Percentiles rank a stretch among this genome's conserved stretches.
Evolutionary conservation across 2,888 invertebrate genomes (phyloP).

Genomic region (Hypercompe scribonia): DNA sequence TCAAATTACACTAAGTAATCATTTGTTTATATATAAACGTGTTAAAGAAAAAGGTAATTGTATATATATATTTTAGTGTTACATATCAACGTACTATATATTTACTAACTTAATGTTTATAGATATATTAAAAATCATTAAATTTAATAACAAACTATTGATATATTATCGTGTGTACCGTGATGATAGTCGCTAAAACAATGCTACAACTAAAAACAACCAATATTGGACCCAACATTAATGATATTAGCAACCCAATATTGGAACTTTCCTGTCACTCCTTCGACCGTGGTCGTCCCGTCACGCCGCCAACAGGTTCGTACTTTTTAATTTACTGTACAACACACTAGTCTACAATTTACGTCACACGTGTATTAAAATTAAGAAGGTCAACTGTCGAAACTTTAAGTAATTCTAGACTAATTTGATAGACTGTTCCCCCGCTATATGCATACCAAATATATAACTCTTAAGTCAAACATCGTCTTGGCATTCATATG

Average conservation of each 20-base stretch:
- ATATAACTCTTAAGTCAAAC: background rate
- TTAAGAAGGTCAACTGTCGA: constrained; percentile 24
- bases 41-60: background rate
- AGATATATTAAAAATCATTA: background rate
- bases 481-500: background rate
- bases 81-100: background rate
- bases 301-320: constrained; percentile 73
- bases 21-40: background rate
- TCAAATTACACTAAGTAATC: background rate
- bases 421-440: background rate
- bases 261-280: constrained; percentile 71
- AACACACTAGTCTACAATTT: constrained; percentile 59
- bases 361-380: constrained; percentile 29
- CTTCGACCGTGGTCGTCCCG: constrained; percentile 69
- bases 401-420: constrained; percentile 11
- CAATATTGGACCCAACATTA: constrained; percentile 54
- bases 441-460: too few relatives aligned
- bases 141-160: background rate
- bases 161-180: background rate
- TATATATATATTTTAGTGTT: background rate
- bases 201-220: constrained; percentile 29
- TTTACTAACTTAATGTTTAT: background rate
- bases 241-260: constrained; percentile 44
- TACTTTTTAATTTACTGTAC: constrained; percentile 51
- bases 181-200: constrained; percentile 10